These are phyloP conservation scores for Automeris io DNA, from an alignment of 2,888 invertebrate genomes.

Conservation along the genomic window DNA sequence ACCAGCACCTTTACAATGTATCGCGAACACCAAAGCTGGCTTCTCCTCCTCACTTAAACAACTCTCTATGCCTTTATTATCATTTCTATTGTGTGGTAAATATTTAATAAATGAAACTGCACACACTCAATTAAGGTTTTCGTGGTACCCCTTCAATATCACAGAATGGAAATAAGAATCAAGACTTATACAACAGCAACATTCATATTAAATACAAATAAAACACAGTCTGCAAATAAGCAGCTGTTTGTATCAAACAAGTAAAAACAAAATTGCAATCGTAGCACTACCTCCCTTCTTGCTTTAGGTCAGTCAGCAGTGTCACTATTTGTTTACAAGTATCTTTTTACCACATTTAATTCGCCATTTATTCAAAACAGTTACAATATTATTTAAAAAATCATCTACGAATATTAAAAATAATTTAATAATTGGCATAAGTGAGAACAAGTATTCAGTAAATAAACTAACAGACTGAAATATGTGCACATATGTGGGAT, in stretches of 20 bases:
- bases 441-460: neutral
- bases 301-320: neutral
- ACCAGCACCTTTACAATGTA: conserved; percentile 58
- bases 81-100: conserved; percentile 40
- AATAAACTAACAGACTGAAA: neutral
- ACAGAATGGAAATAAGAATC: conserved; percentile 63
- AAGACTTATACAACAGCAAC: conserved; percentile 38
- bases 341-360: neutral
- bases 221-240: conserved; percentile 1
- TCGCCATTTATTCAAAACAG: neutral
- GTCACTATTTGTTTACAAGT: neutral
- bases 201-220: conserved; percentile 39
- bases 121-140: conserved; percentile 44
- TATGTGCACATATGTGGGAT: too few relatives aligned
- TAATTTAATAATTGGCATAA: neutral
- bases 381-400: neutral
- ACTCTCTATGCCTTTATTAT: conserved; percentile 60
- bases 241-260: conserved; percentile 1
- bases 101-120: conserved; percentile 23
- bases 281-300: neutral
- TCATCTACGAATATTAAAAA: neutral
- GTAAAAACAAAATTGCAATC: neutral
- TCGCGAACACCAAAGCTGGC: conserved; percentile 72
- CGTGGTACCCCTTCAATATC: conserved; percentile 63
- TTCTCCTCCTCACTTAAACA: conserved; percentile 59